A percentile compares a stretch with the other conserved stretches of the same genome.
Conservation (phyloP, 1,140 invertebrate species). For the silkworm (Bombyx mori) region DNA sequence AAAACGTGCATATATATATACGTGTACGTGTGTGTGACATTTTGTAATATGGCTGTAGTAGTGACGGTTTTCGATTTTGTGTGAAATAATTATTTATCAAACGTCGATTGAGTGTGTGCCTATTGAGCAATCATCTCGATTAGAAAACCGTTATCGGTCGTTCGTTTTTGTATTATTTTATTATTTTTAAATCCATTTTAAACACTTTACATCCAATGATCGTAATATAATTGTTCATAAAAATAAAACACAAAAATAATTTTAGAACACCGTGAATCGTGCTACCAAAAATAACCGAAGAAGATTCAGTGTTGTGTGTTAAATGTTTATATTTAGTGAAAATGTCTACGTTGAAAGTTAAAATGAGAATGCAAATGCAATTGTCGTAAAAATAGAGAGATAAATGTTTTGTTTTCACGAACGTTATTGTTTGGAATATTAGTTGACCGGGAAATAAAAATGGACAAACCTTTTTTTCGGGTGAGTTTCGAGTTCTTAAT, state of each 20-base stretch:
- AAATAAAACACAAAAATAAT: neutral
- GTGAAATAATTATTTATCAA: too few species aligned
- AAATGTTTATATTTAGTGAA: slow-evolving; percentile 30
- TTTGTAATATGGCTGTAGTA: too few species aligned
- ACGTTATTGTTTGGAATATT: slow-evolving; percentile 16
- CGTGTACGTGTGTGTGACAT: too few species aligned
- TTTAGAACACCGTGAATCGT: too few species aligned
- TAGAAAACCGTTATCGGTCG: slow-evolving; percentile 3
- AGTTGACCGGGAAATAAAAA: slow-evolving; percentile 31
- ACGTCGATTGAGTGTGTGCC: too few species aligned
- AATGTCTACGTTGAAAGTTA: slow-evolving; percentile 27
- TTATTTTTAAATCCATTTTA: neutral
- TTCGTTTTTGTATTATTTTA: slow-evolving; percentile 3
- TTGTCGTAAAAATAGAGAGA: slow-evolving; percentile 14
- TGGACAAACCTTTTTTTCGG: slow-evolving; percentile 38
- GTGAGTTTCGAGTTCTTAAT: slow-evolving; percentile 1
- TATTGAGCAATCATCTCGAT: slow-evolving; percentile 14
- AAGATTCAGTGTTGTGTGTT: slow-evolving; percentile 29
- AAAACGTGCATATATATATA: too few species aligned
- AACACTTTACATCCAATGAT: too few species aligned
- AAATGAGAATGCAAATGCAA: slow-evolving; percentile 31
- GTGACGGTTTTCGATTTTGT: too few species aligned
- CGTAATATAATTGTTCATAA: too few species aligned
- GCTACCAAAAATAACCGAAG: slow-evolving; percentile 28
- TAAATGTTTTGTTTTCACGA: slow-evolving; percentile 22